These are phyloP conservation scores for Zapus hudsonius DNA, from an alignment of 2,113 vertebrate species.

Conservation along the genomic window DNA sequence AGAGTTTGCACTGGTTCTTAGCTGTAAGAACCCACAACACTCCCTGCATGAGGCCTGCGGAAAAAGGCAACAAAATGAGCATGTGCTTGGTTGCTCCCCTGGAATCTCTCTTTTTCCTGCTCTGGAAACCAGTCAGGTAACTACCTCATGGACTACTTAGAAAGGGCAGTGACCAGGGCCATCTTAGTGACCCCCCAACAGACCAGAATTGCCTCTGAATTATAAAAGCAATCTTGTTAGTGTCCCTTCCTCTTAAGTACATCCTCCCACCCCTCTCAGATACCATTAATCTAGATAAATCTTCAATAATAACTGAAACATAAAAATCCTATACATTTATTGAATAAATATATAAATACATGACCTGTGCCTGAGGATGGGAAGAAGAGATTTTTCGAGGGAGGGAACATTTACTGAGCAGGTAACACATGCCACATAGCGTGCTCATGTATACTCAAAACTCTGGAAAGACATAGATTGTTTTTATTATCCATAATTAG, in stretches of 20 bases:
- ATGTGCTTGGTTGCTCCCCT: neutral
- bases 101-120: neutral
- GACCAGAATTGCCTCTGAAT: neutral
- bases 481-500: too few relatives aligned
- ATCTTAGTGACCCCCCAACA: neutral
- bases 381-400: neutral
- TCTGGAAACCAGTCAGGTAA: neutral
- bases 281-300: neutral
- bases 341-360: neutral
- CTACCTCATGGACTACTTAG: neutral
- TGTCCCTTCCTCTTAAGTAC: neutral
- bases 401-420: neutral
- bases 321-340: neutral
- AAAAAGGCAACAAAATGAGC: slow-evolving; percentile 68
- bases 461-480: neutral
- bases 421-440: neutral
- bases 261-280: neutral
- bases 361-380: neutral
- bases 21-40: slow-evolving; percentile 50
- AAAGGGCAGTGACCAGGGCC: neutral
- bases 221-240: neutral
- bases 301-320: neutral
- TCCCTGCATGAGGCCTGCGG: slow-evolving; percentile 28
- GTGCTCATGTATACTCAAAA: neutral
- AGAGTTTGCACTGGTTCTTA: slow-evolving; percentile 69